Percentiles rank a stretch among this genome's conserved stretches.
phyloP scores from a whole-genome alignment of 2,888 invertebrate genomes.

The Orthonychiurus folsomi region DNA sequence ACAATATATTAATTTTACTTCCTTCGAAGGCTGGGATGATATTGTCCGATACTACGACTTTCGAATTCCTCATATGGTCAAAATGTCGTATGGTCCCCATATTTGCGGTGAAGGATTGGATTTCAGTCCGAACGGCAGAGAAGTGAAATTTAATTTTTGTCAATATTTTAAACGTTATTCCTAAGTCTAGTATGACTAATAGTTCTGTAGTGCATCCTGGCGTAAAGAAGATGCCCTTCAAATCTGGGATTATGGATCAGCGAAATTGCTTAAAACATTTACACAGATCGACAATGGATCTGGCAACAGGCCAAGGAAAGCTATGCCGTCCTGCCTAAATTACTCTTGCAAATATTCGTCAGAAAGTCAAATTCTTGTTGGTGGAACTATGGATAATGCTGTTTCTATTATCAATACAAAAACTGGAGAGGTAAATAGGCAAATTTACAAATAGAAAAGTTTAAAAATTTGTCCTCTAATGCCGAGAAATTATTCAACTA shows the following conservation, averaged over 20 bases:
- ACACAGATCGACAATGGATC: not conserved
- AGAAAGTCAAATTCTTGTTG: constrained; percentile 50
- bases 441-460: no score
- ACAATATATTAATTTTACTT: no score
- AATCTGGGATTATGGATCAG: constrained; percentile 59
- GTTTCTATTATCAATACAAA: constrained; percentile 55
- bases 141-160: not conserved
- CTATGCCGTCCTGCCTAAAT: constrained; percentile 19
- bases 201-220: constrained; percentile 60
- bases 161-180: constrained; percentile 4
- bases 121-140: constrained; percentile 49
- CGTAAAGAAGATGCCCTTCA: constrained; percentile 55
- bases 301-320: not conserved
- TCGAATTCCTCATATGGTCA: constrained; percentile 54
- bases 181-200: constrained; percentile 16
- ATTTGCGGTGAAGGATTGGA: constrained; percentile 60
- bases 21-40: no score
- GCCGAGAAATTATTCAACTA: no score
- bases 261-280: constrained; percentile 48
- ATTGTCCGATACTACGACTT: constrained; percentile 60
- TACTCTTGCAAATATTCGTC: constrained; percentile 29
- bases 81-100: constrained; percentile 54
- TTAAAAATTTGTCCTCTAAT: no score
- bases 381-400: constrained; percentile 55
- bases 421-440: constrained; percentile 52